Conservation (phyloP, 2,888 invertebrate species). For the Andricus quercusramuli region DNA sequence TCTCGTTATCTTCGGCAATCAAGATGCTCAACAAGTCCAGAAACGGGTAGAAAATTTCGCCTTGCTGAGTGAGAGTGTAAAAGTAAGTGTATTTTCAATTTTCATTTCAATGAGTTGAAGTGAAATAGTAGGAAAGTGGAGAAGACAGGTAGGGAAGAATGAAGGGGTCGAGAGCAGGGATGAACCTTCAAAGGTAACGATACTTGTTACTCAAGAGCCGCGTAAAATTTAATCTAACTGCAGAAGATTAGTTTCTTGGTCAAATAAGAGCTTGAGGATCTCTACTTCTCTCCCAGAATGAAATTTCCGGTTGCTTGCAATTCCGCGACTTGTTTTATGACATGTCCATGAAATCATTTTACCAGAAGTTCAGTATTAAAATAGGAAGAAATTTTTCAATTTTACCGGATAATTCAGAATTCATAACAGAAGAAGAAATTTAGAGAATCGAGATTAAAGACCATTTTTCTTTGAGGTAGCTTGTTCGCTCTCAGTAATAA, state of each 20-base stretch:
- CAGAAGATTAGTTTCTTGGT: conserved; percentile 47
- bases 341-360: neutral
- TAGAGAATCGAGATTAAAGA: too few relatives aligned
- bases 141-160: conserved; percentile 1
- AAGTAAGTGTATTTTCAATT: conserved; percentile 28
- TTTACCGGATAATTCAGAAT: too few relatives aligned
- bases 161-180: conserved; percentile 41
- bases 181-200: conserved; percentile 7
- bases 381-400: too few relatives aligned
- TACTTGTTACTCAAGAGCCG: conserved; percentile 34
- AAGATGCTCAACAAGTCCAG: neutral
- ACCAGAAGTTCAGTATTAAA: neutral
- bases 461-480: too few relatives aligned
- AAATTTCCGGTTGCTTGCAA: neutral
- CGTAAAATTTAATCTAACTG: conserved; percentile 49
- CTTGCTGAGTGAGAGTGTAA: neutral
- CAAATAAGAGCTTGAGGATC: conserved; percentile 18
- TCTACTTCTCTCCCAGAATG: neutral
- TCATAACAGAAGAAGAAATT: too few relatives aligned
- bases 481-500: too few relatives aligned
- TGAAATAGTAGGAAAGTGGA: conserved; percentile 16
- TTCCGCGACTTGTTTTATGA: neutral
- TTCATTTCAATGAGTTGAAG: neutral
- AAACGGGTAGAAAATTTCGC: neutral
- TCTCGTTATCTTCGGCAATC: conserved; percentile 27